A percentile compares a stretch with the other conserved stretches of the same genome.
Evolutionary conservation across 2,113 vertebrate genomes (phyloP).

Genomic region (Eira barbara): DNA sequence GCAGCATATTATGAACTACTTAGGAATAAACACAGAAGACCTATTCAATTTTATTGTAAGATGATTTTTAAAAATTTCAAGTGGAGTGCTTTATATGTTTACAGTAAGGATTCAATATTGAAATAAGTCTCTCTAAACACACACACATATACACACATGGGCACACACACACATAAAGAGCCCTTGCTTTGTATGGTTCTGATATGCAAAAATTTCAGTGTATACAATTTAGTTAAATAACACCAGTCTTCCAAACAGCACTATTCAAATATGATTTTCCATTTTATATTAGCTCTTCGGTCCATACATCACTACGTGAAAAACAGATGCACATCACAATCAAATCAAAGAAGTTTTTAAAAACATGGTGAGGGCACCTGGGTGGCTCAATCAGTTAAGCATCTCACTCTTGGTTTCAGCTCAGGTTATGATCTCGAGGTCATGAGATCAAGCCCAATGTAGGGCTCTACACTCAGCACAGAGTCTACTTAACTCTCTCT

Average conservation of each 20-base stretch:
- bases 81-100: background rate
- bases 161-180: background rate
- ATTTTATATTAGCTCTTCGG: background rate
- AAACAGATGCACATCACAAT: background rate
- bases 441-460: background rate
- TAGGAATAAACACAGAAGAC: background rate
- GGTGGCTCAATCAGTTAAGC: background rate
- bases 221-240: background rate
- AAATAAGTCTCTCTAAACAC: background rate
- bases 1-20: background rate
- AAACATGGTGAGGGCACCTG: background rate
- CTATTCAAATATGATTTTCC: background rate
- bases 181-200: background rate
- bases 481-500: background rate
- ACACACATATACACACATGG: background rate
- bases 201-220: background rate
- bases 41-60: background rate
- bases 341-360: background rate
- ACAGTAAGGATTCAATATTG: background rate
- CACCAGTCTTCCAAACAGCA: background rate
- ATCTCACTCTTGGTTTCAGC: background rate
- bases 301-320: background rate
- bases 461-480: background rate
- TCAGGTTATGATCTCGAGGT: background rate
- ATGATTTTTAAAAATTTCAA: background rate